Evolutionary conservation across 2,888 invertebrate species (phyloP), one percentile per base, ranked within the genome.

Genomic region (Philereme vetulata): DNA sequence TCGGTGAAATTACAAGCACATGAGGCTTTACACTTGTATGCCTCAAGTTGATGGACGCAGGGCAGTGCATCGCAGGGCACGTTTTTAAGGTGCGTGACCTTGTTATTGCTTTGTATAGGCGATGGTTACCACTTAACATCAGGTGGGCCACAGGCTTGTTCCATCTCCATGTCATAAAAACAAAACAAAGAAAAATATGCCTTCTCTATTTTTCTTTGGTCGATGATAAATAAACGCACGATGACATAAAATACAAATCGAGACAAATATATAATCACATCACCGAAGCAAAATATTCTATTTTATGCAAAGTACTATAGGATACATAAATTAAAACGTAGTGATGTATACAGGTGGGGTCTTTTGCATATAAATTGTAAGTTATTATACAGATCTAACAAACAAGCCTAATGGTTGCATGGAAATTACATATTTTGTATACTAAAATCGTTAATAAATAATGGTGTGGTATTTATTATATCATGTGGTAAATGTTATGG

Each of bases 391-490:
- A 44, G 33, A 51, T 54, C 21, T 47, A 35, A 54, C 57, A 57
- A 62, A 56, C 62, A 62, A 62, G 51, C 50, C n/a, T 61, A 61
- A 56, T 61, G 46, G 53, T 11, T 52, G 52, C 35, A 61, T 61
- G 52, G 56, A 56, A 61, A 61, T 62, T 47, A 62, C 47, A 47
- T 40, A 46, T 51, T 61, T 62, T 54, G 62, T 57, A 57, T 57
- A 57, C 57, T 62, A 57, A 54, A 54, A 57, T 51, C 50, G n/a
- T 51, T 57, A 42, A 32, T 62, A 51, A 57, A 54, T 53, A 45
- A 53, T 32, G 34, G 40, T 44, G 7, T 42, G 35, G 11, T 8
- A 5, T n/a, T 32, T 48, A 36, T 53, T 36, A 32, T 45, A 9
- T 38, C 21, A 46, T 44, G 43, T 52, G 40, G 42, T 44, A 52